Percentiles rank a stretch among this genome's conserved stretches.
These are phyloP conservation scores for Cyphomyrus discorhynchus DNA, from an alignment of 2,113 vertebrate species.

Conservation along the genomic window DNA sequence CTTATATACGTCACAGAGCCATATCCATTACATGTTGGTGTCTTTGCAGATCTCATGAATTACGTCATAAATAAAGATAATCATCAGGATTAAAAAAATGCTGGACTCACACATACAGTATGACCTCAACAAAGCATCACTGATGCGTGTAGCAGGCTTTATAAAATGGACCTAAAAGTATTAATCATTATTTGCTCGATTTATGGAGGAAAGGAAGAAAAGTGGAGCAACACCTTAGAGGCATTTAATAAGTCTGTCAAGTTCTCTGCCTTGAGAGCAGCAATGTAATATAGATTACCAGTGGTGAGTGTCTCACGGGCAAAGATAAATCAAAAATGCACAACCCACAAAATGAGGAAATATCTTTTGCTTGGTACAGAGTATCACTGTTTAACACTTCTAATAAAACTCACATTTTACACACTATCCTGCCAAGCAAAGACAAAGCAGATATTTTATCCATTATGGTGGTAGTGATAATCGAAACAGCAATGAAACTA, in stretches of 20 bases:
- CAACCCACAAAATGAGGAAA: constrained; percentile 27
- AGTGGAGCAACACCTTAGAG: constrained; percentile 26
- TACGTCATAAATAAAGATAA: background rate
- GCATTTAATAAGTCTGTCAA: constrained; percentile 25
- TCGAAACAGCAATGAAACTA: background rate
- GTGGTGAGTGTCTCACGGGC: constrained; percentile 47
- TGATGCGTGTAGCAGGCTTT: constrained; percentile 36
- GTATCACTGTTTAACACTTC: constrained; percentile 26
- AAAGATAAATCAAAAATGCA: constrained; percentile 50
- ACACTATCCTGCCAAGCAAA: background rate
- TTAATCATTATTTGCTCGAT: constrained; percentile 32
- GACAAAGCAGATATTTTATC: background rate
- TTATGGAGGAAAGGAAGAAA: constrained; percentile 27
- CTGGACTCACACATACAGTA: constrained; percentile 31
- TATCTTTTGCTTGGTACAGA: constrained; percentile 6
- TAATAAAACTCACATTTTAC: constrained; percentile 35
- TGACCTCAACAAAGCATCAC: constrained; percentile 20
- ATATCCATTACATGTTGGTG: background rate
- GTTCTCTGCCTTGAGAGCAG: constrained; percentile 4
- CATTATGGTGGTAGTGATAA: background rate
- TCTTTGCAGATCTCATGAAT: background rate
- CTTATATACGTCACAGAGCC: background rate
- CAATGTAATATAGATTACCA: constrained; percentile 48
- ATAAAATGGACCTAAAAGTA: constrained; percentile 23
- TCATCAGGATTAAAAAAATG: background rate